Conservation (phyloP, 2,888 invertebrate species). For the Salpingus planirostris region DNA sequence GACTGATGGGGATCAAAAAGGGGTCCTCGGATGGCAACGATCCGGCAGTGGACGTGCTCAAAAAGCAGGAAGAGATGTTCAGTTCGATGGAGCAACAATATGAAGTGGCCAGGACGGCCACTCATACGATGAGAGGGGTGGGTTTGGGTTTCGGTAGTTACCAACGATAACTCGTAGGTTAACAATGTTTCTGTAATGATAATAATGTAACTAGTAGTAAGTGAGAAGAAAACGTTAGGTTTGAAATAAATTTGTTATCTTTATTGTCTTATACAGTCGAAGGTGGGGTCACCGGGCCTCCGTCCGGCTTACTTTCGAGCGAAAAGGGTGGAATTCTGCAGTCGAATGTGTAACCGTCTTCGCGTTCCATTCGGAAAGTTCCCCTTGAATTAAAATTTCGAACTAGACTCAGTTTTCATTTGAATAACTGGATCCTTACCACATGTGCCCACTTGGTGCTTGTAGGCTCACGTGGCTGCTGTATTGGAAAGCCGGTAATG, state of each 20-base stretch:
- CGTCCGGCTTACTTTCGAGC: constrained; percentile 84
- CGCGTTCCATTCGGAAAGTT: constrained; percentile 93
- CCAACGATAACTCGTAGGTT: constrained; percentile 11
- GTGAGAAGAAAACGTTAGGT: too few relatives aligned
- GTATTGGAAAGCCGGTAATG: constrained; percentile 93
- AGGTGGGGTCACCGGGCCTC: constrained; percentile 37
- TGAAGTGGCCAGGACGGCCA: constrained; percentile 89
- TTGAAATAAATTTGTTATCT: too few relatives aligned
- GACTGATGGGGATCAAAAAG: constrained; percentile 87
- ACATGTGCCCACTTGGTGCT: constrained; percentile 97
- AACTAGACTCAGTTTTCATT: constrained; percentile 3
- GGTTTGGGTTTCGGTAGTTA: constrained; percentile 64
- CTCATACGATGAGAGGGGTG: constrained; percentile 89
- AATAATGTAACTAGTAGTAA: too few relatives aligned
- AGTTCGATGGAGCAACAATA: constrained; percentile 92
- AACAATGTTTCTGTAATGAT: too few relatives aligned
- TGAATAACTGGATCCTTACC: constrained; percentile 50
- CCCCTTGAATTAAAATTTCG: constrained; percentile 54
- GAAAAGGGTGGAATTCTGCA: constrained; percentile 97
- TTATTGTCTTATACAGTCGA: too few relatives aligned
- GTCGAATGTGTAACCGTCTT: constrained; percentile 94
- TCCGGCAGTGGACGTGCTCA: constrained; percentile 49
- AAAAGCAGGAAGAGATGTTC: constrained; percentile 80
- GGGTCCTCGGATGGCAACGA: constrained; percentile 44
- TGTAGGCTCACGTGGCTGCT: constrained; percentile 95